Percentiles rank a stretch among this genome's conserved stretches.
phyloP scores from a whole-genome alignment of 2,888 invertebrate genomes.

The Aphodius sticticus region DNA sequence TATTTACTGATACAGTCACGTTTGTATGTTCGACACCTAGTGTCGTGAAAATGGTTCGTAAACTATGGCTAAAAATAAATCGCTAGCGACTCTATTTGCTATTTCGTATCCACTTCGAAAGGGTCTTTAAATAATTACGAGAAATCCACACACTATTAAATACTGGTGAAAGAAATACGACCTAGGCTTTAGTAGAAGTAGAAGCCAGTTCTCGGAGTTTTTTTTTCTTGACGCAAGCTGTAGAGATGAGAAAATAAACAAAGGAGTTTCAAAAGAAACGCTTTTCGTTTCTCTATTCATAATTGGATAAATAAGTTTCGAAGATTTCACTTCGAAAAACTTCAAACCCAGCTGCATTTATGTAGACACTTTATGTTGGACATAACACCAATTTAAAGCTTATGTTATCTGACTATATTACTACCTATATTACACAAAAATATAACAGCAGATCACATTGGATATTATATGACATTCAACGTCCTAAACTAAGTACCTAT shows the following conservation, averaged over 20 bases:
- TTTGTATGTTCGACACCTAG: not conserved
- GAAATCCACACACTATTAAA: not conserved
- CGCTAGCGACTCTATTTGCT: not conserved
- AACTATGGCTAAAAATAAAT: not conserved
- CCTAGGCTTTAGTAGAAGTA: not conserved
- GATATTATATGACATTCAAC: too few species aligned
- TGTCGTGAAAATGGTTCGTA: not conserved
- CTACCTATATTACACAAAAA: too few species aligned
- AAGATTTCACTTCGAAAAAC: too few species aligned
- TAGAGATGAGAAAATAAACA: not conserved
- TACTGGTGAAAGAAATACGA: not conserved
- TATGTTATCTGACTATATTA: too few species aligned
- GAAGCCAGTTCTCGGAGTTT: not conserved
- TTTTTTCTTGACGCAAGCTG: not conserved
- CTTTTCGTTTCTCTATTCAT: too few species aligned
- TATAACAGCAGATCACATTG: too few species aligned
- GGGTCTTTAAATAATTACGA: not conserved
- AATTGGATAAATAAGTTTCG: too few species aligned
- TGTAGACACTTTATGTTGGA: too few species aligned
- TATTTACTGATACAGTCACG: not conserved
- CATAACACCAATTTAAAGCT: too few species aligned
- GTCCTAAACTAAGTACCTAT: too few species aligned
- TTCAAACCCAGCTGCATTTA: too few species aligned
- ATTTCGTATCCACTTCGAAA: not conserved
- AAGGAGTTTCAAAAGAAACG: not conserved